A percentile compares a stretch with the other conserved stretches of the same genome.
Conservation (phyloP, 1,140 invertebrate species). For the Drosophila lini region DNA sequence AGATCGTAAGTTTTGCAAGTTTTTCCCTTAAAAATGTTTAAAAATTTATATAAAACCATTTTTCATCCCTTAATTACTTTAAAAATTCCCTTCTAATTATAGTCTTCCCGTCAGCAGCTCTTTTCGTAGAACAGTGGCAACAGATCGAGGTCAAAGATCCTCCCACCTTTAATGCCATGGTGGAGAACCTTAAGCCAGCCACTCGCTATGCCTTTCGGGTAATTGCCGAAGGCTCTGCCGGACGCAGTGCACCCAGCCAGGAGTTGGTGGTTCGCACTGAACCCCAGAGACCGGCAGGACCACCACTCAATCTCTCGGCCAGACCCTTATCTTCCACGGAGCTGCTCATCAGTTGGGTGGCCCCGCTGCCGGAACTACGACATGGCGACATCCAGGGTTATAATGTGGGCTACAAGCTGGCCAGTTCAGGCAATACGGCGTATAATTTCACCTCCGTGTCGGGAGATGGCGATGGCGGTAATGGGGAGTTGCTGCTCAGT, state of each 20-base stretch:
- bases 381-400: constrained; percentile 91
- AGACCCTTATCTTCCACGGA: constrained; percentile 90
- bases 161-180: constrained; percentile 87
- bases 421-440: constrained; percentile 78
- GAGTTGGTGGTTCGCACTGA: constrained; percentile 89
- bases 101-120: constrained; percentile 26
- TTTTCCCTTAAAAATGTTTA: background rate
- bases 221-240: constrained; percentile 91
- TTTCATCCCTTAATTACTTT: background rate
- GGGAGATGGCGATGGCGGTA: constrained; percentile 89
- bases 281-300: constrained; percentile 91
- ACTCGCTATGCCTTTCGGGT: constrained; percentile 91
- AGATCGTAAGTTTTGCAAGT: constrained; percentile 84
- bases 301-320: constrained; percentile 89
- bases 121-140: constrained; percentile 87
- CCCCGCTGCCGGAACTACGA: constrained; percentile 88
- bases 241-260: constrained; percentile 89
- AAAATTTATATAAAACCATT: background rate
- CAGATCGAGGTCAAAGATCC: constrained; percentile 88
- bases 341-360: constrained; percentile 91
- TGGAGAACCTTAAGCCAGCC: constrained; percentile 91
- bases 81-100: background rate
- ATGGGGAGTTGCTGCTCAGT: constrained; percentile 87
- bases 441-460: constrained; percentile 89
- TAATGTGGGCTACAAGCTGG: constrained; percentile 86